Base-by-base conservation (phyloP, 1,140 invertebrate species). In the Eubasilissa regina region DNA sequence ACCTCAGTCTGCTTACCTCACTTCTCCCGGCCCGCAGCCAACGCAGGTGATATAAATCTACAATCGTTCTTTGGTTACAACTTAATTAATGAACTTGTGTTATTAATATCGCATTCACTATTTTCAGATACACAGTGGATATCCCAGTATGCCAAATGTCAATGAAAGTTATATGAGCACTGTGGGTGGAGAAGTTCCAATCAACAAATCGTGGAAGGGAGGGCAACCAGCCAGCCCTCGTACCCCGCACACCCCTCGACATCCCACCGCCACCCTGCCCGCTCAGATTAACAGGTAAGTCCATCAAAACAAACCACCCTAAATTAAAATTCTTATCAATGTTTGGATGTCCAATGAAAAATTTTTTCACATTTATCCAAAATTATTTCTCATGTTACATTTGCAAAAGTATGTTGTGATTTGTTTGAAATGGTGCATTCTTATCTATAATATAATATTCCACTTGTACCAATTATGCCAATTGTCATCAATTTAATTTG, bases 121-220 rank as follows among this genome's bases (percentile, higher is more conserved):
- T 62, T 80, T 80, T 25, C 21, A 83, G 82, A 53, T 82, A 17
- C 62, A 77, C 15, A 70, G 77, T 13, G 76, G 75, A 45, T 83
- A 81, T 75, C 82, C 82, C 43, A 89, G 87, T 60, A 88, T 89
- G 87, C 87, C 88, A 72, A 89, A 88, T 84, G 87, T 89, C 6
- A 85, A 85, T 76, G 83, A 84, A 77, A 81, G 81, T 64, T 79
- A 81, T 21, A 53, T 74, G 66, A 70, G 47, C 45, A 47, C 44
- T 12, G 21, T 53, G 53, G 17, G 53, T 44, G 70, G 48, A 0
- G 70, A 55, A 1, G 35, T 64, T 12, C 48, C 11, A 21, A 43
- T 1, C 19, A 64, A 64, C 35, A 74, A 56, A 53, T 51, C 45
- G 11, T 74, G 70, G 70, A 74, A 74, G 44, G 53, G 70, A 10